These are phyloP conservation scores for Pseudochaenichthys georgianus DNA, from an alignment of 2,797 vertebrate genomes.

Conservation along the genomic window DNA sequence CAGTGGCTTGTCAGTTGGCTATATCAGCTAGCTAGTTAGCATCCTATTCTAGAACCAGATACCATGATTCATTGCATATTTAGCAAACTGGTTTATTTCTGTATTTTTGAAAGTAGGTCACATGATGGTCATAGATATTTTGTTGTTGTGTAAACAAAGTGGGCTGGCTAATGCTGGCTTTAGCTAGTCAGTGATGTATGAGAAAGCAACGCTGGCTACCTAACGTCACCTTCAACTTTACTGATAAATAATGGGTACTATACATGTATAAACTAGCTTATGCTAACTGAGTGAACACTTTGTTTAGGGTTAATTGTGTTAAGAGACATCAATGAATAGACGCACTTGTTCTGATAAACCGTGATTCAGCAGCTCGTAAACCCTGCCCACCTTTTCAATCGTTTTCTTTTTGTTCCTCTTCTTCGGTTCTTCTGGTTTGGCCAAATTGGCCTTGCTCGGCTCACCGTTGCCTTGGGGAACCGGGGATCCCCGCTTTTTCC, in stretches of 20 bases:
- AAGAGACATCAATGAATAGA: neutral
- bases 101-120: neutral
- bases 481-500: constrained; percentile 73
- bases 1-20: neutral
- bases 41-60: neutral
- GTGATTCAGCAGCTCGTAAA: neutral
- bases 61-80: neutral
- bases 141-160: constrained; percentile 13
- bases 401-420: constrained; percentile 91
- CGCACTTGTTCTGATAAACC: neutral
- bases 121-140: neutral
- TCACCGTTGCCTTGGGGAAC: constrained; percentile 49
- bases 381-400: constrained; percentile 78
- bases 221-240: neutral
- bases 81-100: neutral
- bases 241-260: neutral
- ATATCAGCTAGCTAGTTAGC: constrained; percentile 5
- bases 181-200: neutral
- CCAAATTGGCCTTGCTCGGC: constrained; percentile 52
- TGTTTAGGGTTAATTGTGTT: neutral
- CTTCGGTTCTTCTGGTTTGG: constrained; percentile 87
- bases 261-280: neutral
- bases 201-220: neutral
- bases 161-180: neutral
- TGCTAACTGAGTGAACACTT: neutral